Base-by-base conservation (phyloP, 1,140 invertebrate genomes). In the Heliconius melpomene region DNA sequence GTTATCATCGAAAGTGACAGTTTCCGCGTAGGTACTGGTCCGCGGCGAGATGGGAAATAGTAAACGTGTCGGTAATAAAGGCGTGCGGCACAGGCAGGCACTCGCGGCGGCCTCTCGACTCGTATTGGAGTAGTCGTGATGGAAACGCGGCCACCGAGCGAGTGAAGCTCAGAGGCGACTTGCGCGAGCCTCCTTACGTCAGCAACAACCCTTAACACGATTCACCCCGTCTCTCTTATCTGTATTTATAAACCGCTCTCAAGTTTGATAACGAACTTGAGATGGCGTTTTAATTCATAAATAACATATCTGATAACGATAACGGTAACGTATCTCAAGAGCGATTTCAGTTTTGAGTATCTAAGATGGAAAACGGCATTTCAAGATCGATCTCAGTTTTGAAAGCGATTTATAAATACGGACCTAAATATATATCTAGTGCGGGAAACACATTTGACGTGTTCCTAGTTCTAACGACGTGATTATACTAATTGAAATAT, bases 1-100 rank as follows among this genome's bases (percentile, higher is more conserved):
- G 86, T 88, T 77, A 80, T 75, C 71, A 88, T 85, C 88, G 91
- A 92, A 91, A 92, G 91, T 90, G 89, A 92, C 86, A 89, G 89
- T 91, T 87, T 88, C 86, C 85, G 88, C 83, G 83, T 84, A 83
- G 50, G 29, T 32, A 32, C 2, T 85, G 82, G 78, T 78, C 77
- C 84, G 84, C 86, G 85, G 83, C 82, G 79, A 84, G 83, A 83
- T 84, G 74, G 79, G 79, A 82, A 84, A 84, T 85, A 79, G 75
- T 81, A 86, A 85, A 87, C 87, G 87, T 87, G 85, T 86, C 82
- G 70, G 78, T 70, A 76, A 75, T 78, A 78, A 84, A 84, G 79
- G 80, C 83, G 85, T 84, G 76, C 77, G 82, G 84, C 86, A 87
- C 91, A 80, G 84, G 88, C 91, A 80, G 84, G 88, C 87, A 87